phyloP scores from a whole-genome alignment of 2,888 invertebrate species.

The Odontomyia ornata region DNA sequence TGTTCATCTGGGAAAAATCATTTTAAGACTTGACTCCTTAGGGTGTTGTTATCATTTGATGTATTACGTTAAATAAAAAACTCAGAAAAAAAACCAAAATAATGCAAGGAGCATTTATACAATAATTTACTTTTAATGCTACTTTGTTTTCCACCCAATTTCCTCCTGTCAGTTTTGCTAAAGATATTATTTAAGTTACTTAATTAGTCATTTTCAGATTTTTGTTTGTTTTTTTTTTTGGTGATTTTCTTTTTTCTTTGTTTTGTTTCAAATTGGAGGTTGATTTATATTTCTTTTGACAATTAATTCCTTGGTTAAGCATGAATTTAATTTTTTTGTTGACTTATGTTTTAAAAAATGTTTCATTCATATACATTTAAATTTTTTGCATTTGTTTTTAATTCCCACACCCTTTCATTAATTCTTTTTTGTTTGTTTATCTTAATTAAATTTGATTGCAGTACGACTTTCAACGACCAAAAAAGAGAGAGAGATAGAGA shows the following conservation, averaged over 20 bases:
- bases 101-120: too few species aligned
- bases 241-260: neutral
- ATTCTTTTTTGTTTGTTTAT: neutral
- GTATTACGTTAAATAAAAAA: too few species aligned
- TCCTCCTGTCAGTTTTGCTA: too few species aligned
- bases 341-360: neutral
- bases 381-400: neutral
- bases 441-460: too few species aligned
- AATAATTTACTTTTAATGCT: too few species aligned
- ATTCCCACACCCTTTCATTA: neutral
- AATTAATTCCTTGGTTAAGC: neutral
- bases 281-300: neutral
- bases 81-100: too few species aligned
- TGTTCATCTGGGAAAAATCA: too few species aligned
- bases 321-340: neutral
- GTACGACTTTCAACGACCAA: neutral
- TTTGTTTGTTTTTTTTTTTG: neutral
- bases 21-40: too few species aligned
- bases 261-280: neutral
- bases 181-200: too few species aligned
- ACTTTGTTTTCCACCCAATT: too few species aligned
- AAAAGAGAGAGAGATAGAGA: neutral
- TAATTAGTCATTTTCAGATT: too few species aligned
- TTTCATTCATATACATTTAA: neutral
- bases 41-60: too few species aligned